A percentile compares a stretch with the other conserved stretches of the same genome.
These are phyloP conservation scores for Poeciliopsis presidionis DNA, from an alignment of 2,797 vertebrate genomes.

Conservation along the genomic window DNA sequence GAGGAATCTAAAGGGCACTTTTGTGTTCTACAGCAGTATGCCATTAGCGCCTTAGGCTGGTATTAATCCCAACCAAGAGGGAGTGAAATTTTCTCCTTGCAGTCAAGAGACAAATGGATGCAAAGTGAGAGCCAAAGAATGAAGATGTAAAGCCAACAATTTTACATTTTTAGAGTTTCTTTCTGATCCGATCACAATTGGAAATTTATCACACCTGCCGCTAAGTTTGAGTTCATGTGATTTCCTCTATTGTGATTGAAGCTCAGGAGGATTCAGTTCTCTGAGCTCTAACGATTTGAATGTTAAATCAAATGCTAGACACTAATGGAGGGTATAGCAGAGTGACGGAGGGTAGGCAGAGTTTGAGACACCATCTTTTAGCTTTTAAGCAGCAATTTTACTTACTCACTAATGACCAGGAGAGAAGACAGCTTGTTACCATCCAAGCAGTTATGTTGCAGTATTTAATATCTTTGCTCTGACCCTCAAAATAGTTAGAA, in stretches of 20 bases:
- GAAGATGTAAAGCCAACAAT: constrained; percentile 35
- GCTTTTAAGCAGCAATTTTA: neutral
- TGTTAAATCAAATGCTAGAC: constrained; percentile 14
- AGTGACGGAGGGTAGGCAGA: constrained; percentile 19
- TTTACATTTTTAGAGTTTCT: constrained; percentile 33
- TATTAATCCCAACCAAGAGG: constrained; percentile 22
- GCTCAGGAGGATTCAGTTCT: neutral
- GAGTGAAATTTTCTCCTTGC: constrained; percentile 39
- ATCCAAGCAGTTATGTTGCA: neutral
- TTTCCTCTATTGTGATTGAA: neutral
- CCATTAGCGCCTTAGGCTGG: constrained; percentile 61
- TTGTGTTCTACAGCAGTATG: constrained; percentile 43
- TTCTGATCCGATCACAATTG: neutral
- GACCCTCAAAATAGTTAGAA: neutral
- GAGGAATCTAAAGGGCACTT: constrained; percentile 24
- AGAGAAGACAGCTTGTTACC: neutral
- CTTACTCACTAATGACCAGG: neutral
- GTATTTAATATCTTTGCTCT: constrained; percentile 2
- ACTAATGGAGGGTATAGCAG: neutral
- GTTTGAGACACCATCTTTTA: neutral
- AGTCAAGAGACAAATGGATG: constrained; percentile 47
- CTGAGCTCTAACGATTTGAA: neutral
- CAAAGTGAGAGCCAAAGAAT: constrained; percentile 9
- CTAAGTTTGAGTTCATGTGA: neutral
- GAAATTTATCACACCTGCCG: neutral